These are phyloP conservation scores for Helleia helle DNA, from an alignment of 2,888 invertebrate species.

Conservation along the genomic window DNA sequence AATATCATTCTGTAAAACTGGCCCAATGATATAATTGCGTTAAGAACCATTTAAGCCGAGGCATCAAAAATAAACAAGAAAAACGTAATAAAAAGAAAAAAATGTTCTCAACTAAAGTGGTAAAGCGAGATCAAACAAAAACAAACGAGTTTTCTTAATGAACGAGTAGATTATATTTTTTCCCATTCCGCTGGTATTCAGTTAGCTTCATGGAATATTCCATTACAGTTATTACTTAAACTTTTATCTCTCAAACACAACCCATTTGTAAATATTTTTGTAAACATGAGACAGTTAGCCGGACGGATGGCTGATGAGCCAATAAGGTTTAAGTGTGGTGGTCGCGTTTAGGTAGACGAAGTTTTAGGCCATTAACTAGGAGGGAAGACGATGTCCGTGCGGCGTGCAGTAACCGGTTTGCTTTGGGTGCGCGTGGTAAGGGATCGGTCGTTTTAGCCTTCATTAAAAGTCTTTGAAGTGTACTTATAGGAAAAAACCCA, in stretches of 20 bases:
- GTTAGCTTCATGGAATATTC: slow-evolving; percentile 12
- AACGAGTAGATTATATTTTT: slow-evolving; percentile 21
- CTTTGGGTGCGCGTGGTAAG: too few relatives aligned
- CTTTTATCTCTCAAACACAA: slow-evolving; percentile 11
- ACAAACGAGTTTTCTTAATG: slow-evolving; percentile 21
- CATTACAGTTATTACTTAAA: slow-evolving; percentile 12
- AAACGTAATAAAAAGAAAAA: slow-evolving; percentile 11
- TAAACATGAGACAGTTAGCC: not conserved
- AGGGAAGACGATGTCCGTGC: too few relatives aligned
- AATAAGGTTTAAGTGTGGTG: too few relatives aligned
- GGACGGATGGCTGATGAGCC: too few relatives aligned
- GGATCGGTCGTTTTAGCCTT: too few relatives aligned
- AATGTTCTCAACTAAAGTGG: slow-evolving; percentile 15
- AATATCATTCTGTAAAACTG: too few relatives aligned
- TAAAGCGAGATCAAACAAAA: slow-evolving; percentile 19
- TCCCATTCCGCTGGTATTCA: slow-evolving; percentile 15
- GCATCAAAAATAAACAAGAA: slow-evolving; percentile 2
- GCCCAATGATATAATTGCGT: not conserved
- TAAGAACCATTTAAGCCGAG: not conserved
- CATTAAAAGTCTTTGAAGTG: too few relatives aligned
- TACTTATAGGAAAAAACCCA: too few relatives aligned
- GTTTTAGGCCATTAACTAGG: too few relatives aligned
- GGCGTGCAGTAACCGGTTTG: too few relatives aligned
- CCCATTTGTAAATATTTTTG: not conserved
- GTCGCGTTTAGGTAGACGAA: too few relatives aligned